Evolutionary conservation across 2,888 invertebrate genomes (phyloP).

Genomic region (Drosophila sordidula): DNA sequence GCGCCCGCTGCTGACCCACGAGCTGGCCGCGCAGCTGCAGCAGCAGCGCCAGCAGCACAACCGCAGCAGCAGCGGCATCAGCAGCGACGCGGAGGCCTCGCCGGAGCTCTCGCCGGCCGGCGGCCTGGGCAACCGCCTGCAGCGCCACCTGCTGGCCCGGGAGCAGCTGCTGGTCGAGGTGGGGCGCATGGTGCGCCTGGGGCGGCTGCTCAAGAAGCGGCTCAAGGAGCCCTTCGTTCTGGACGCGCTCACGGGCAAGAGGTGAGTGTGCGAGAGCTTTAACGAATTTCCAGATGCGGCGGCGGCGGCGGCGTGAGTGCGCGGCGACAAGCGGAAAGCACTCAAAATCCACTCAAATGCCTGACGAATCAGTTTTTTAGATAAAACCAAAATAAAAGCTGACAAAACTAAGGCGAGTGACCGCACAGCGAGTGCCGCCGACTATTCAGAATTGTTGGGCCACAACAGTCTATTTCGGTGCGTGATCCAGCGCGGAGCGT

Average conservation of each 20-base stretch:
- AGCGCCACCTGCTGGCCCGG: constrained; percentile 87
- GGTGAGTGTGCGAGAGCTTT: constrained; percentile 73
- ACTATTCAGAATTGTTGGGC: constrained; percentile 18
- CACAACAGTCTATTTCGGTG: constrained; percentile 83
- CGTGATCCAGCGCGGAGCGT: constrained; percentile 83
- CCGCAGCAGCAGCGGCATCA: constrained; percentile 69
- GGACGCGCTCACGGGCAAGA: constrained; percentile 82
- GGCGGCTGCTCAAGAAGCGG: constrained; percentile 88
- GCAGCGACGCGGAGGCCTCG: constrained; percentile 67
- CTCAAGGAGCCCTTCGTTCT: constrained; percentile 88
- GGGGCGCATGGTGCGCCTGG: constrained; percentile 89
- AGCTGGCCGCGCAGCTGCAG: constrained; percentile 63
- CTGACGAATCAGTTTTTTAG: constrained; percentile 12
- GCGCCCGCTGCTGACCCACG: constrained; percentile 87
- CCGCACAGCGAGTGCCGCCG: constrained; percentile 28
- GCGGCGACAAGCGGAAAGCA: constrained; percentile 13
- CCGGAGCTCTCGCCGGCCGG: constrained; percentile 49
- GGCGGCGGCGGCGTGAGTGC: constrained; percentile 11
- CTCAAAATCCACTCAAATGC: constrained; percentile 30
- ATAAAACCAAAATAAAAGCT: constrained; percentile 48
- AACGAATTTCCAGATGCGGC: constrained; percentile 1
- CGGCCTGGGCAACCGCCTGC: constrained; percentile 80
- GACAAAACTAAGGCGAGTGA: constrained; percentile 39
- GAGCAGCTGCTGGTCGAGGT: constrained; percentile 90
- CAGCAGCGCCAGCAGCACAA: constrained; percentile 71